Evolutionary conservation across 2,888 invertebrate genomes (phyloP).

Genomic region (Diabrotica balteata): DNA sequence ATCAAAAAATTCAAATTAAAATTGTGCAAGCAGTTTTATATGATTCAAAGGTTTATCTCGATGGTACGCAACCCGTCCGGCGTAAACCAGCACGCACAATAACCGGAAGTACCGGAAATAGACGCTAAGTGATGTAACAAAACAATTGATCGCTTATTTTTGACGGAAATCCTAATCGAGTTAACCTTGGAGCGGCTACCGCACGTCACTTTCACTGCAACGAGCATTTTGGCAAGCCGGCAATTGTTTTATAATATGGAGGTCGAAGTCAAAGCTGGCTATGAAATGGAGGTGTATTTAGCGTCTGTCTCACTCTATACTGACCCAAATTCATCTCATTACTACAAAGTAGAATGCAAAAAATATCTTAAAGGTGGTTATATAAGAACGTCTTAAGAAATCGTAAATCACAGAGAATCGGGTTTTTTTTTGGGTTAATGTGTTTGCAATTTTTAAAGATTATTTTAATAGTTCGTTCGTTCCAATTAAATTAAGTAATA

Average conservation of each 20-base stretch:
- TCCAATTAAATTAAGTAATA: too few species aligned
- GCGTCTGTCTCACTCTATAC: background rate
- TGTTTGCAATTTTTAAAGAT: background rate
- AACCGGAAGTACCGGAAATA: slow-evolving; percentile 44
- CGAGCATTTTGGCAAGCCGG: slow-evolving; percentile 45
- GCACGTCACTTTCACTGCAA: slow-evolving; percentile 47
- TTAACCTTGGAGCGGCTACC: slow-evolving; percentile 44
- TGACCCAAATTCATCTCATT: slow-evolving; percentile 32
- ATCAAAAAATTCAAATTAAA: background rate
- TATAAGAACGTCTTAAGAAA: slow-evolving; percentile 22
- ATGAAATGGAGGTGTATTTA: slow-evolving; percentile 21
- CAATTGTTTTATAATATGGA: slow-evolving; percentile 43
- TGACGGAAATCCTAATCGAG: slow-evolving; percentile 49
- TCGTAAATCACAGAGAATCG: slow-evolving; percentile 13
- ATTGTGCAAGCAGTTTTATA: background rate
- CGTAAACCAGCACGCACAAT: slow-evolving; percentile 28
- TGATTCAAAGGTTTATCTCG: slow-evolving; percentile 6
- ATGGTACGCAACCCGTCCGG: background rate
- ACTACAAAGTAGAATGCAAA: slow-evolving; percentile 19
- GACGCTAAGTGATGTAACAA: slow-evolving; percentile 47
- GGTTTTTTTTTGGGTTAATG: background rate
- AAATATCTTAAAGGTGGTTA: slow-evolving; percentile 27
- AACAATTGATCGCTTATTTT: slow-evolving; percentile 48
- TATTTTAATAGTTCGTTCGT: too few species aligned
- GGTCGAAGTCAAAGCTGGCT: slow-evolving; percentile 35